Base-by-base conservation (phyloP, 1,140 invertebrate species). In the Caligus rogercresseyi region DNA sequence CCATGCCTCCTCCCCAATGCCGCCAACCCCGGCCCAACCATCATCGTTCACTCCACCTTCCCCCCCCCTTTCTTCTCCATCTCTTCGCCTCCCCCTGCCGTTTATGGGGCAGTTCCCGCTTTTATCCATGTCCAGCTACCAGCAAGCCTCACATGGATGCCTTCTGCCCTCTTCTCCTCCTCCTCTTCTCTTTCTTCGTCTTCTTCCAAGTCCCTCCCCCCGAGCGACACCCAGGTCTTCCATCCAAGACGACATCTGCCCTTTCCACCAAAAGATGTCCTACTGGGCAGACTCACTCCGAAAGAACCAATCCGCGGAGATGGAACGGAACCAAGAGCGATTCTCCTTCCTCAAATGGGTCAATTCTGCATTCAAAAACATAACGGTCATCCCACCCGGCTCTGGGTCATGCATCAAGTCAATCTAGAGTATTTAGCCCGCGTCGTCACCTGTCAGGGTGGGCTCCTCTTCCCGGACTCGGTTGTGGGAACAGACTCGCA, bases 401-500 rank as follows among this genome's bases (percentile, higher is more conserved):
- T 76, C 74, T 19, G 78, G 78, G 79, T 80, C 58, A 74, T 78
- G 14, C 78, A 79, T 67, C 78, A 79, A 67, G 76, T 78, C 13
- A 78, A 79, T 64, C 67, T 78, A n/a, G 77, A 78, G 64, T 76
- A 76, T 66, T 67, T 77, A 62, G 75, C 75, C 3, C 64, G 75
- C 11, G 73, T 77, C 11, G 75, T 78, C 18, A 76, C 77, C 64
- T 68, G 66, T 52, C 68, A 71, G 11, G 68, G 72, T 21, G 52
- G 18, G n/a, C 54, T 77, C n/a, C 66, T 78, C 1, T 80, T 76
- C 67, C 78, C 78, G 1, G 78, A 79, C 67, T 76, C 74, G 53
- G 67, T 80, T n/a, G 78, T 79, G 20, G 78, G 78, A 15, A 80
- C 78, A 1, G 78, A 79, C 67, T 76, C 75, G 1, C 78, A 79